A percentile compares a stretch with the other conserved stretches of the same genome.
Conservation (phyloP, 1,140 invertebrate genomes). For the Trichonephila clavata region DNA sequence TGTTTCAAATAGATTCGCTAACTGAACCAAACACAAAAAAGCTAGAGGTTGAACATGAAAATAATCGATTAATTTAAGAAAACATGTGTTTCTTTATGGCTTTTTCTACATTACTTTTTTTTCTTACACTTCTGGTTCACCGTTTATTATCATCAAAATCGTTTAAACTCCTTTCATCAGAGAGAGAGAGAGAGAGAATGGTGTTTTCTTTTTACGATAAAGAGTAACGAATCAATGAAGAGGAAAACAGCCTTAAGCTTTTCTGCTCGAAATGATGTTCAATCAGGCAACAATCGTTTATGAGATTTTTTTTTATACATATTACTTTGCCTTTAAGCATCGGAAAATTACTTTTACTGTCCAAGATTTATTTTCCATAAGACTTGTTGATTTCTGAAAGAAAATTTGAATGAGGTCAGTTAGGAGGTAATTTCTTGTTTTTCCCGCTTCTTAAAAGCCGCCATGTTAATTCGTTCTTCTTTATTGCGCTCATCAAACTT, state of each 20-base stretch:
- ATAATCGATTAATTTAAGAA: constrained; percentile 9
- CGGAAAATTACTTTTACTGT: neutral
- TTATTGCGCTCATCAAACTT: neutral
- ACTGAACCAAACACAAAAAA: neutral
- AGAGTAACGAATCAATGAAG: constrained; percentile 14
- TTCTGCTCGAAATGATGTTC: constrained; percentile 51
- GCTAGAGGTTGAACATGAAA: neutral
- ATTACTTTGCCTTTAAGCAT: constrained; percentile 6
- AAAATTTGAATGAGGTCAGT: neutral
- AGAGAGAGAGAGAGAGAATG: no score
- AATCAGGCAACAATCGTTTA: constrained; percentile 31
- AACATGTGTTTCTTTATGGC: neutral
- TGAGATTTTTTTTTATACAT: neutral
- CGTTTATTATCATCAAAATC: constrained; percentile 29
- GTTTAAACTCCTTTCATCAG: constrained; percentile 5
- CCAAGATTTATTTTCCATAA: neutral
- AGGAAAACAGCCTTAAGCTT: constrained; percentile 9
- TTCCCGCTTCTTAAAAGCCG: neutral
- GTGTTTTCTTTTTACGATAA: neutral
- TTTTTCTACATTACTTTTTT: neutral
- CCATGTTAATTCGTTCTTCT: neutral
- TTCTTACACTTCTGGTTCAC: neutral
- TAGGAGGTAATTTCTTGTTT: neutral
- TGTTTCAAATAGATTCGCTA: neutral
- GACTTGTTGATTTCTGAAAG: constrained; percentile 49